Conservation (phyloP, 2,888 invertebrate genomes). For the Eilema griseolum region DNA sequence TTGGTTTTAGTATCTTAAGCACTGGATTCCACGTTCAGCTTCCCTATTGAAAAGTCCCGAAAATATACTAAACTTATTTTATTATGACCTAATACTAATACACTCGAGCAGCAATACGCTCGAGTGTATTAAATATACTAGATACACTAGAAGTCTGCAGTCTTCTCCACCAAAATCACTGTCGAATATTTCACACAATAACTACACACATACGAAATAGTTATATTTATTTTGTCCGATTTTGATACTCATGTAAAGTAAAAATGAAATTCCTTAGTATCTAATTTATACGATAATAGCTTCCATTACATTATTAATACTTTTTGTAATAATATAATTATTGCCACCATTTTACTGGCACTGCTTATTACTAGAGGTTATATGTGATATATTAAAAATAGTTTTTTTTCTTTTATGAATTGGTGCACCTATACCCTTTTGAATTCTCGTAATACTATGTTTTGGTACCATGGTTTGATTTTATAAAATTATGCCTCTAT, state of each 20-base stretch:
- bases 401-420: constrained; percentile 66
- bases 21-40: no score
- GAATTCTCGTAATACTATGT: constrained; percentile 62
- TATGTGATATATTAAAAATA: constrained; percentile 81
- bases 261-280: constrained; percentile 64
- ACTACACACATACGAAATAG: not conserved
- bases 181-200: not conserved
- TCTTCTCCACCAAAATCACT: not conserved
- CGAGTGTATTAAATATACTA: no score
- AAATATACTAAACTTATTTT: no score
- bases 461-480: constrained; percentile 62
- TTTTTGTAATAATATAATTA: constrained; percentile 61
- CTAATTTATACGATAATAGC: constrained; percentile 60
- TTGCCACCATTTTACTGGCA: constrained; percentile 72
- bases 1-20: no score
- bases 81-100: no score
- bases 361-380: constrained; percentile 66
- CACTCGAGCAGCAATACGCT: no score
- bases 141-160: not conserved
- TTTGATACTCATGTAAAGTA: constrained; percentile 60
- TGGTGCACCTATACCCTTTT: constrained; percentile 70
- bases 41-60: no score
- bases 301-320: constrained; percentile 61
- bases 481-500: constrained; percentile 44
- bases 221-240: not conserved